A percentile compares a stretch with the other conserved stretches of the same genome.
These are phyloP conservation scores for Polydrusus pterygomalis DNA, from an alignment of 2,888 invertebrate species.

Conservation along the genomic window DNA sequence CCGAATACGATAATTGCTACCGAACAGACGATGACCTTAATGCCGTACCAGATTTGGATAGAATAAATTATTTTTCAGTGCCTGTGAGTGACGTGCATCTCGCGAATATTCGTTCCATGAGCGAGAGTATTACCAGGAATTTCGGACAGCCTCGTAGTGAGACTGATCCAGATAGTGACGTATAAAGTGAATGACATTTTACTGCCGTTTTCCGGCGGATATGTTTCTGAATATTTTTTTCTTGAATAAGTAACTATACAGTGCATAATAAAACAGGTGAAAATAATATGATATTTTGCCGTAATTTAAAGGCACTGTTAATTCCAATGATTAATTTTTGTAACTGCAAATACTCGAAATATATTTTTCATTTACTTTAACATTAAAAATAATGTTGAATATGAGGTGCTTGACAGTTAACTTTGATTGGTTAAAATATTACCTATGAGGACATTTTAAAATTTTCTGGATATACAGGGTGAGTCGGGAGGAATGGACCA, in stretches of 20 bases:
- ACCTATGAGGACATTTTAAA: too few relatives aligned
- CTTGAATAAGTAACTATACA: neutral
- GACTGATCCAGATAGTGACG: conserved; percentile 81
- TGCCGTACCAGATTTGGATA: conserved; percentile 70
- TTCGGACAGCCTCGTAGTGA: conserved; percentile 82
- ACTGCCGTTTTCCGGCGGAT: neutral
- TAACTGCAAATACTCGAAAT: neutral
- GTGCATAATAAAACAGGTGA: neutral
- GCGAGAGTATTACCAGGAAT: conserved; percentile 84
- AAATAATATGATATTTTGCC: conserved; percentile 10
- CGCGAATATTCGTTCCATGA: conserved; percentile 84
- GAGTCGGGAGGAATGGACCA: too few relatives aligned
- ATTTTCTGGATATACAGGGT: too few relatives aligned
- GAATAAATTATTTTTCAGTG: conserved; percentile 72
- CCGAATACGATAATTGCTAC: conserved; percentile 81
- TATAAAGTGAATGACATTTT: conserved; percentile 66
- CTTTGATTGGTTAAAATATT: too few relatives aligned
- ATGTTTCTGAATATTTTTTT: neutral
- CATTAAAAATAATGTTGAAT: too few relatives aligned
- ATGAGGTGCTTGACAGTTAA: too few relatives aligned
- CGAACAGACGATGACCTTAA: conserved; percentile 73
- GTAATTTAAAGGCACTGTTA: too few relatives aligned
- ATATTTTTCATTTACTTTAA: neutral
- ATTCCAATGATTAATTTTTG: too few relatives aligned
- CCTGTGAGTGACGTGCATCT: conserved; percentile 77